Base-by-base conservation (phyloP, 2,888 invertebrate species). In the Amblyteles armatorius region DNA sequence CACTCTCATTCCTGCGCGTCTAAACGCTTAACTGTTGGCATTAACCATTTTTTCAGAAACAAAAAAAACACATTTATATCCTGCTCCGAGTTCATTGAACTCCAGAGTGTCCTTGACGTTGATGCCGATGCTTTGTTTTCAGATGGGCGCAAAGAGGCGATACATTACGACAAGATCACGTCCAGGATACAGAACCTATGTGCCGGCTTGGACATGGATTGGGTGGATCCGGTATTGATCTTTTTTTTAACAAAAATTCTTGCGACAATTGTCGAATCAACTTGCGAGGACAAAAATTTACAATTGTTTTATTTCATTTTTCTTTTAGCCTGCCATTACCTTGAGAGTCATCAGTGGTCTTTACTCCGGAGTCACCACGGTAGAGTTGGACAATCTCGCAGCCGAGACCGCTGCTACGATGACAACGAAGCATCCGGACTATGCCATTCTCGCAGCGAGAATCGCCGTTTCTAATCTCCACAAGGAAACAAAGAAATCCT, bases 321-420 rank as follows among this genome's bases (percentile, higher is more conserved):
- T 26, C 65, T 80, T 87, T 87, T 87, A 97, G 97, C 96, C 97
- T 11, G 95, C 96, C 69, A 98, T 98, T 85, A 98, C 98, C 0
- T 94, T 97, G 87, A 98, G 98, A 94, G 99, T 99, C 0, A 98
- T 99, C 88, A 98, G 95, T 94, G 99, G 99, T 0, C 95, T 99
- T 57, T 99, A 99, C 94, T 96, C 98, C 84, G 99, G 99, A 16
- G 99, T 99, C 1, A 98, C 98, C 7, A 99, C 99, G 0, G 97
- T 98, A 22, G 99, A 99, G 93, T 94, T 99, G 89, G 99, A 99
- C 94, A 99, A 99, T 93, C 95, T 99, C 87, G 99, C 99, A 65
- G 99, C 99, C 0, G 99, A 99, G 94, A 99, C 98, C 57, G 98
- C 99, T n/a, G 99, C 99, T 13, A 98, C 98, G 44, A 97, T 99